Evolutionary conservation across 1,140 invertebrate genomes (phyloP).

Genomic region (Trichomalopsis sarcophagae): DNA sequence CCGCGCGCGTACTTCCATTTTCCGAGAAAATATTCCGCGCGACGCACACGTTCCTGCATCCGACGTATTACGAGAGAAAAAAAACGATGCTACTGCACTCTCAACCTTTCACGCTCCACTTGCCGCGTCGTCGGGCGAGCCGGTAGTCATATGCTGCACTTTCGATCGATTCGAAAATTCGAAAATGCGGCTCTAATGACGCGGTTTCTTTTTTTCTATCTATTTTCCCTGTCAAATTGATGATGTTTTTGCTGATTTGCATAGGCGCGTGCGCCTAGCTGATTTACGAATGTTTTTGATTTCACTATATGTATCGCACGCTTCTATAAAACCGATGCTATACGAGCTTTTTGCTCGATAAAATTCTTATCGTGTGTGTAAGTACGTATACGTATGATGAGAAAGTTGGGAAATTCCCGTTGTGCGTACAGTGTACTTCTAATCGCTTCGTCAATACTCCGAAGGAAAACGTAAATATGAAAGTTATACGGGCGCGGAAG

Average conservation of each 20-base stretch:
- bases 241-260: slow-evolving; percentile 7
- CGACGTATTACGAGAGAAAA: slow-evolving; percentile 8
- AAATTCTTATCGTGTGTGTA: neutral
- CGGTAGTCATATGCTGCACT: slow-evolving; percentile 8
- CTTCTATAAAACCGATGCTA: neutral
- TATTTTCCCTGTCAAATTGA: neutral
- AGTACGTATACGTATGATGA: neutral
- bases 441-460: no score
- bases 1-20: no score
- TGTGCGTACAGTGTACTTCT: no score
- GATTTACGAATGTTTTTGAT: neutral
- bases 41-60: no score
- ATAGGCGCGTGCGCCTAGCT: neutral
- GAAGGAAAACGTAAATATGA: neutral
- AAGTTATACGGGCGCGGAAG: neutral
- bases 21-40: no score
- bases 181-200: neutral
- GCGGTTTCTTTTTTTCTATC: slow-evolving; percentile 10
- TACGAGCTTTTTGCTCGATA: neutral
- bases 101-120: slow-evolving; percentile 41
- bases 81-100: slow-evolving; percentile 46
- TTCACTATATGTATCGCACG: neutral
- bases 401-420: neutral
- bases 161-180: slow-evolving; percentile 40
- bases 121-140: neutral